phyloP scores from a whole-genome alignment of 2,888 invertebrate species.

The Siphlonurus alternatus region DNA sequence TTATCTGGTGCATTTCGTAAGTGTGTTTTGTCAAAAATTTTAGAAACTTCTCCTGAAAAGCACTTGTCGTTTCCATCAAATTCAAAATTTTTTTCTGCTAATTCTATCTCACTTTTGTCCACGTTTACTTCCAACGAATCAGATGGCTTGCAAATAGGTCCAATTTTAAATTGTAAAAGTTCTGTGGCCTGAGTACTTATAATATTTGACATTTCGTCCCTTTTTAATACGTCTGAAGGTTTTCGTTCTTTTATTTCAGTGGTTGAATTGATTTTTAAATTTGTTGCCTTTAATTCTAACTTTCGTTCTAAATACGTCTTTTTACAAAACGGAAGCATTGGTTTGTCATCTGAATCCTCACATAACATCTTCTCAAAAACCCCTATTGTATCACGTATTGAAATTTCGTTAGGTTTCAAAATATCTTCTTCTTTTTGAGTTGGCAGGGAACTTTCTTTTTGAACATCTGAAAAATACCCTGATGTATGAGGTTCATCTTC shows the following conservation, averaged over 20 bases:
- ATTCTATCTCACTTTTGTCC: constrained; percentile 33
- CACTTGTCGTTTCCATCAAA: constrained; percentile 26
- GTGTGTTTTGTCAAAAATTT: constrained; percentile 11
- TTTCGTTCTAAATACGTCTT: background rate
- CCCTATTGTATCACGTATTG: constrained; percentile 6
- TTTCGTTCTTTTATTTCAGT: too few relatives aligned
- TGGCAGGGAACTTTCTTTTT: background rate
- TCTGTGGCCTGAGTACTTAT: too few relatives aligned
- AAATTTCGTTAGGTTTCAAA: background rate
- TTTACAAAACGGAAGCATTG: background rate
- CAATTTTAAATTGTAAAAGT: constrained; percentile 20
- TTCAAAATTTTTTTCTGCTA: constrained; percentile 30
- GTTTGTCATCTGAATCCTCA: background rate
- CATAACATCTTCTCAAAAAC: constrained; percentile 8
- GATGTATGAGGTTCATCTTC: background rate
- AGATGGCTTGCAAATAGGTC: constrained; percentile 24
- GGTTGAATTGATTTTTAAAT: background rate
- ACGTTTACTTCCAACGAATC: constrained; percentile 33
- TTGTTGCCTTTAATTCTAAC: background rate
- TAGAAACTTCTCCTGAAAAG: constrained; percentile 19
- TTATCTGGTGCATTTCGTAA: constrained; percentile 12
- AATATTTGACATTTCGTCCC: too few relatives aligned
- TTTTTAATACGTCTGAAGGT: too few relatives aligned
- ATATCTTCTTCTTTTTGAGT: background rate
- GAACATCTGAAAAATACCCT: background rate